These are phyloP conservation scores for Ibidorhyncha struthersii DNA, from an alignment of 2,113 vertebrate genomes.

Conservation along the genomic window DNA sequence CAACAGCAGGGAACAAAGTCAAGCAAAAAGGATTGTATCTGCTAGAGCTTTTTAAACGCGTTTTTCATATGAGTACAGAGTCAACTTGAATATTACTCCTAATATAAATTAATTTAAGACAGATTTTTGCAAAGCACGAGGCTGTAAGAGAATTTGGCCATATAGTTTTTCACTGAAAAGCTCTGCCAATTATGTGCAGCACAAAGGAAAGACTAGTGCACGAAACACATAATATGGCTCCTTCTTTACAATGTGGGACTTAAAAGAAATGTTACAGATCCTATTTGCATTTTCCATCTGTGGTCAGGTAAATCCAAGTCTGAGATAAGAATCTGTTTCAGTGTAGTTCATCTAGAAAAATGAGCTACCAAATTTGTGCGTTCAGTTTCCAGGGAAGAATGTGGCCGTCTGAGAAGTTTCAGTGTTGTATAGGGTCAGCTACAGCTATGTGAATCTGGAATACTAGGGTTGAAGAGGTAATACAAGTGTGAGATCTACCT, in stretches of 20 bases:
- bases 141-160: slow-evolving; percentile 4
- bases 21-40: slow-evolving; percentile 39
- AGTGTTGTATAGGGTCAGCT: neutral
- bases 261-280: neutral
- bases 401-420: neutral
- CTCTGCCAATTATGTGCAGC: neutral
- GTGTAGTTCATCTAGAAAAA: neutral
- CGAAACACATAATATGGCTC: neutral
- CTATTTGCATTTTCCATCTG: neutral
- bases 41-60: neutral
- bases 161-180: neutral
- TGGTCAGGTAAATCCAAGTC: neutral
- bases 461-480: neutral
- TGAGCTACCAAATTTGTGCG: neutral
- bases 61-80: neutral
- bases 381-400: neutral
- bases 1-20: slow-evolving; percentile 27
- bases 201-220: neutral
- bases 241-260: neutral
- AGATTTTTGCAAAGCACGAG: slow-evolving; percentile 8
- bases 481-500: neutral
- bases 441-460: neutral
- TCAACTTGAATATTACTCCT: neutral
- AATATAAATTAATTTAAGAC: slow-evolving; percentile 31
- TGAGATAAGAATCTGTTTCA: neutral